Percentiles rank a stretch among this genome's conserved stretches.
These are phyloP conservation scores for Allolobophora icterica DNA, from an alignment of 2,888 invertebrate species.

Conservation along the genomic window DNA sequence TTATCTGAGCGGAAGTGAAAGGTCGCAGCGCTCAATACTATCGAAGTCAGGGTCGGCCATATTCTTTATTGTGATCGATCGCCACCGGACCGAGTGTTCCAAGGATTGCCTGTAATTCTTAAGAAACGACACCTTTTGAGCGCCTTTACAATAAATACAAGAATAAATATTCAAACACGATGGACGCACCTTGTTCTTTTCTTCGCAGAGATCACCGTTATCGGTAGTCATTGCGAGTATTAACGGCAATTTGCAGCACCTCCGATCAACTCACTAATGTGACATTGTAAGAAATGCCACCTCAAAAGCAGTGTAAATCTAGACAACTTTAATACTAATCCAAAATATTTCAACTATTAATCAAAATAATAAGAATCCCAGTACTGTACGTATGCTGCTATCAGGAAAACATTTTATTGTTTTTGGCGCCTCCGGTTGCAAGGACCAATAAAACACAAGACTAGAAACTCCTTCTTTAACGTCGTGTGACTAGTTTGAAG, in stretches of 20 bases:
- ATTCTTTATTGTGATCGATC: too few relatives aligned
- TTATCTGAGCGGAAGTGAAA: too few relatives aligned
- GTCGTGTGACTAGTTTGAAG: too few relatives aligned
- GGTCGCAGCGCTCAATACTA: too few relatives aligned
- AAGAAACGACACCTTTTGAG: too few relatives aligned
- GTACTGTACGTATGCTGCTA: not conserved
- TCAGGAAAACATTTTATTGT: not conserved
- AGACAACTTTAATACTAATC: not conserved
- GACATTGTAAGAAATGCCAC: not conserved
- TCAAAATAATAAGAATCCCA: too few relatives aligned
- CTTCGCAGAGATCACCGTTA: not conserved
- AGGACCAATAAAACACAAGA: not conserved
- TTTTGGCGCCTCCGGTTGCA: not conserved
- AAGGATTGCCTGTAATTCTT: too few relatives aligned
- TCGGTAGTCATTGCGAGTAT: constrained; percentile 8
- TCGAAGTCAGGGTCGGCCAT: too few relatives aligned
- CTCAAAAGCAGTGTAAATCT: too few relatives aligned
- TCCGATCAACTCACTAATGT: not conserved
- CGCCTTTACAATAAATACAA: not conserved
- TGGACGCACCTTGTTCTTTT: not conserved
- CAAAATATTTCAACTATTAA: too few relatives aligned
- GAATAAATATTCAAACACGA: not conserved
- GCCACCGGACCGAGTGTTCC: too few relatives aligned
- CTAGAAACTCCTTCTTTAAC: too few relatives aligned
- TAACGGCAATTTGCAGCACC: not conserved